These are phyloP conservation scores for Hydrocynus forskahlii DNA, from an alignment of 2,797 vertebrate genomes.

Conservation along the genomic window DNA sequence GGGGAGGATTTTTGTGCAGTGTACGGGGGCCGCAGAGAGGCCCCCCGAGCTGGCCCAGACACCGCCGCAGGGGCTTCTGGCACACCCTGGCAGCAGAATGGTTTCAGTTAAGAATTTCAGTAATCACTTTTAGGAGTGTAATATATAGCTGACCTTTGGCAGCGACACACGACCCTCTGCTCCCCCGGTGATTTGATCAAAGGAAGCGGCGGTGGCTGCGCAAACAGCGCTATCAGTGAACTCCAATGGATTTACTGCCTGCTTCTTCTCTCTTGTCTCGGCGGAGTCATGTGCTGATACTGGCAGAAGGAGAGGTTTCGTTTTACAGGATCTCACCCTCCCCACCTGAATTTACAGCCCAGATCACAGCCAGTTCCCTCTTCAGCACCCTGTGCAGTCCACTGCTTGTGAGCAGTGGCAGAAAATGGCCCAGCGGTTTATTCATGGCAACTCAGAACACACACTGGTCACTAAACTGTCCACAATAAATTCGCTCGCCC, in stretches of 20 bases:
- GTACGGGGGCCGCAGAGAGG: constrained; percentile 76
- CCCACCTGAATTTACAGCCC: constrained; percentile 76
- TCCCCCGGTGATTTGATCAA: constrained; percentile 83
- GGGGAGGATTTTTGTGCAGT: constrained; percentile 61
- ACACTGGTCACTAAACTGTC: constrained; percentile 51
- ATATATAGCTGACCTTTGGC: constrained; percentile 88
- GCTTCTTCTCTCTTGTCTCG: constrained; percentile 84
- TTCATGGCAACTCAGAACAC: constrained; percentile 47
- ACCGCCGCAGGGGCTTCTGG: constrained; percentile 83
- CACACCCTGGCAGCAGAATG: constrained; percentile 86
- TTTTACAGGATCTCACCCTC: constrained; percentile 74
- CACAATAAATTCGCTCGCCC: constrained; percentile 34
- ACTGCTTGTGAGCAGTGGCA: constrained; percentile 27
- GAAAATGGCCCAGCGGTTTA: constrained; percentile 32
- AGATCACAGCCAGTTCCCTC: constrained; percentile 71
- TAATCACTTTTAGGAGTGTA: constrained; percentile 89
- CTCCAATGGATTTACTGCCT: constrained; percentile 84
- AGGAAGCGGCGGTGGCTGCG: constrained; percentile 82
- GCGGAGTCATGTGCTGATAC: constrained; percentile 78
- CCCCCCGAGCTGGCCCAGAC: constrained; percentile 75
- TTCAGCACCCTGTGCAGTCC: constrained; percentile 53
- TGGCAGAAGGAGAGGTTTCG: constrained; percentile 75
- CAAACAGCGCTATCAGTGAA: constrained; percentile 85
- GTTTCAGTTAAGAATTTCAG: constrained; percentile 89
- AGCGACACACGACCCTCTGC: constrained; percentile 83